Evolutionary conservation across 2,888 invertebrate species (phyloP), one percentile per base, ranked within the genome.

Genomic region (Empis livida): DNA sequence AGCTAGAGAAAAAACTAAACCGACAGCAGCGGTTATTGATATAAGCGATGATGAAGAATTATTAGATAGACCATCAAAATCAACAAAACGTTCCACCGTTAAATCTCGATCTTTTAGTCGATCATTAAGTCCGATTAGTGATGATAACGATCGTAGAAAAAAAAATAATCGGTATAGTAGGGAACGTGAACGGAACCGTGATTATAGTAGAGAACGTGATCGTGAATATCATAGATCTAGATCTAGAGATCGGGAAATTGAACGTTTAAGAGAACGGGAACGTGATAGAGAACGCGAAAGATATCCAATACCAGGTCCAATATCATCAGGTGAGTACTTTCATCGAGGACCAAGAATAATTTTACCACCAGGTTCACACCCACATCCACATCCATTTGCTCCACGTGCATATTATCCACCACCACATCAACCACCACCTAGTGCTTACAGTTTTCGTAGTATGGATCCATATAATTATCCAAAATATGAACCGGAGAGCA

Each of bases 1-100:
- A 40, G 15, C 9, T 15, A 17, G 10, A 17, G 31, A 49, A 2
- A 45, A 42, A 10, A 16, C 30, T 3, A 42, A 46, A 16, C 14
- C 31, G 9, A 16, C 14, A 13, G 2, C 16, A 15, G 48, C 53
- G 6, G 59, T 66, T 5, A 66, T 67, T 10, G 60, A 65, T 30
- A 67, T 68, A n/a, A 67, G 66, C 48, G 67, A 67, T 47, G 67
- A 67, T 39, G 64, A 65, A 8, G 51, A 49, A 9, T 45, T 55
- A 45, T 11, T n/a, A n/a, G 2, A 44, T 5, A 55, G 51, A 11
- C 15, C 30, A 6, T 44, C 46, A 6, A 49, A 40, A 23, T 35
- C 32, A 11, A 40, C 46, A n/a, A 47, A 40, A 43, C 61, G 54
- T 23, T 44, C 44, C 0, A 56, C 56, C 10, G 53, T 55, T 5